Evolutionary conservation across 1,140 invertebrate genomes (phyloP).

Genomic region (Solenopsis fugax): DNA sequence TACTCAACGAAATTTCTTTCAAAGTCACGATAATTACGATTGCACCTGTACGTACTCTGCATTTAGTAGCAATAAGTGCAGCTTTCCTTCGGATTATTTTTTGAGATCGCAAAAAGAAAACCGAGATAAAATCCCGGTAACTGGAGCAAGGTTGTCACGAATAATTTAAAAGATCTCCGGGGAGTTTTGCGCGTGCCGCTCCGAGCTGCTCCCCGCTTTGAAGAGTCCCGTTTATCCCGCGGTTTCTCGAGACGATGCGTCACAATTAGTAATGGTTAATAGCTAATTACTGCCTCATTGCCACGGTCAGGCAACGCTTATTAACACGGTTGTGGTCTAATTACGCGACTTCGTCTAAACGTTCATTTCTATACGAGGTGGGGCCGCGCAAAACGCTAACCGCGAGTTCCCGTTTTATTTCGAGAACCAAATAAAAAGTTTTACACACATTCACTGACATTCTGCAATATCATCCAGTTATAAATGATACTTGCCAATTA

Average conservation of each 20-base stretch:
- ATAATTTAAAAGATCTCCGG: slow-evolving; percentile 36
- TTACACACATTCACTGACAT: neutral
- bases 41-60: neutral
- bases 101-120: slow-evolving; percentile 5
- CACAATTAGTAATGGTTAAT: slow-evolving; percentile 74
- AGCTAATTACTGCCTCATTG: slow-evolving; percentile 78
- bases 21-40: slow-evolving; percentile 2
- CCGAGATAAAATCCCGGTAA: slow-evolving; percentile 17
- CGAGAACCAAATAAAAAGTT: neutral
- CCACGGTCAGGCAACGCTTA: slow-evolving; percentile 79
- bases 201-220: neutral
- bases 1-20: slow-evolving; percentile 30
- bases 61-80: neutral
- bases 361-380: neutral
- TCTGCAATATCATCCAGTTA: neutral
- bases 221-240: slow-evolving; percentile 45
- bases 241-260: slow-evolving; percentile 48
- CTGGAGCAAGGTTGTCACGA: slow-evolving; percentile 24
- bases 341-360: slow-evolving; percentile 73
- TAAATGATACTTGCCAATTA: neutral
- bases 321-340: slow-evolving; percentile 83
- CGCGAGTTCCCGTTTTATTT: slow-evolving; percentile 39
- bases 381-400: neutral
- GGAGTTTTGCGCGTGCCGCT: neutral
- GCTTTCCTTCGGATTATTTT: slow-evolving; percentile 5